Conservation (phyloP, 1,140 invertebrate species). For the Ips typographus region DNA sequence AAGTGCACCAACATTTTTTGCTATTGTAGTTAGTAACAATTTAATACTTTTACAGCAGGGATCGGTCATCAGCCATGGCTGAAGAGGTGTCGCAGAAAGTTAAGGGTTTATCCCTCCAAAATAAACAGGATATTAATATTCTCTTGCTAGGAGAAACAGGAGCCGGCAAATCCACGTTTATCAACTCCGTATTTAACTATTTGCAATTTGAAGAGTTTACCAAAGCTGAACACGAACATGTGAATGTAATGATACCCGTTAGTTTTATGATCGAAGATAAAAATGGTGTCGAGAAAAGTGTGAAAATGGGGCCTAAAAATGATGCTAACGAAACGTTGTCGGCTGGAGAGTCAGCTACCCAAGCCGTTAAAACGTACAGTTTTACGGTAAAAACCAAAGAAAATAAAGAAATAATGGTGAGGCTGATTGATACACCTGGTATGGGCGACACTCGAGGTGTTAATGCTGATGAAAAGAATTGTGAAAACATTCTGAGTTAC, state of each 20-base stretch:
- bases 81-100: too few species aligned
- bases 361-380: slow-evolving; percentile 45
- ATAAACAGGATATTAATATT: slow-evolving; percentile 45
- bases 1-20: too few species aligned
- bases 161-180: slow-evolving; percentile 49
- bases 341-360: slow-evolving; percentile 44
- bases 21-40: too few species aligned
- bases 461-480: slow-evolving; percentile 44
- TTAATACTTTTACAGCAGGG: too few species aligned
- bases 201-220: slow-evolving; percentile 40
- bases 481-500: slow-evolving; percentile 46
- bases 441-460: slow-evolving; percentile 44
- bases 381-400: slow-evolving; percentile 41
- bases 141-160: slow-evolving; percentile 47
- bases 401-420: slow-evolving; percentile 26
- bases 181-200: slow-evolving; percentile 49
- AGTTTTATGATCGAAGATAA: slow-evolving; percentile 42
- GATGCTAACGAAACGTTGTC: slow-evolving; percentile 44
- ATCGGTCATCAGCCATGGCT: too few species aligned
- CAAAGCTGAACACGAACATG: slow-evolving; percentile 36
- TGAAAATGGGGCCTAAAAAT: slow-evolving; percentile 28
- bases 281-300: slow-evolving; percentile 30
- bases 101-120: neutral
- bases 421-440: slow-evolving; percentile 47
- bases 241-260: slow-evolving; percentile 43